Base-by-base conservation (phyloP, 2,797 vertebrate genomes). In the Microcaecilia unicolor region DNA sequence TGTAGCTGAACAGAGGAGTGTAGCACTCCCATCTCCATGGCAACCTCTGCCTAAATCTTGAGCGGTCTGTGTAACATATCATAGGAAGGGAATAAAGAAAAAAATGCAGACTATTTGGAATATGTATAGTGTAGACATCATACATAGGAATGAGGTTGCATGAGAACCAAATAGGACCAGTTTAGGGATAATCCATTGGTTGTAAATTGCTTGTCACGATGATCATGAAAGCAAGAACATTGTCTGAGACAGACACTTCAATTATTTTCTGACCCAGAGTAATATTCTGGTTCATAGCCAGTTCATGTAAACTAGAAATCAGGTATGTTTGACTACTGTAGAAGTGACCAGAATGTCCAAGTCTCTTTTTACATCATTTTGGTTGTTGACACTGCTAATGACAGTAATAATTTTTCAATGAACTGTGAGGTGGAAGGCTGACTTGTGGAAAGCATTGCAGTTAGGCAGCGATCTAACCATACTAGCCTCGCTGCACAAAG, bases 31-130 rank as follows among this genome's bases (percentile, higher is more conserved):
- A 35, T 77, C 13, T 3, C 71, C 58, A 58, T 22, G 53, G 65
- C 61, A 77, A 73, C 69, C 3, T 41, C 48, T 1, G 28, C 11
- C 14, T 44, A 55, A 54, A 27, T 63, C 53, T 52, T 6, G 1
- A 43, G 50, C 2, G 4, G n/a, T 32, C 10, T 10, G 3, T 10
- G 3, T 19, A 6, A 15, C 4, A 9, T 70, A 63, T 66, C 67
- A 68, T 47, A 18, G 44, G 43, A 6, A 10, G 48, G 4, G 17
- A 36, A 50, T 40, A 55, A 47, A 22, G 39, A 22, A 1, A 5
- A 21, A 14, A 3, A 4, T 25, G 22, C 18, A 31, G 21, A 24
- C 21, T 9, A 7, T 36, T 10, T 26, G 23, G 22, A 16, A 35
- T 18, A 19, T 17, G 19, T 9, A 25, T 15, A 17, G 10, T 10